These are phyloP conservation scores for Drosophila kokeensis DNA, from an alignment of 2,888 invertebrate species.

Conservation along the genomic window DNA sequence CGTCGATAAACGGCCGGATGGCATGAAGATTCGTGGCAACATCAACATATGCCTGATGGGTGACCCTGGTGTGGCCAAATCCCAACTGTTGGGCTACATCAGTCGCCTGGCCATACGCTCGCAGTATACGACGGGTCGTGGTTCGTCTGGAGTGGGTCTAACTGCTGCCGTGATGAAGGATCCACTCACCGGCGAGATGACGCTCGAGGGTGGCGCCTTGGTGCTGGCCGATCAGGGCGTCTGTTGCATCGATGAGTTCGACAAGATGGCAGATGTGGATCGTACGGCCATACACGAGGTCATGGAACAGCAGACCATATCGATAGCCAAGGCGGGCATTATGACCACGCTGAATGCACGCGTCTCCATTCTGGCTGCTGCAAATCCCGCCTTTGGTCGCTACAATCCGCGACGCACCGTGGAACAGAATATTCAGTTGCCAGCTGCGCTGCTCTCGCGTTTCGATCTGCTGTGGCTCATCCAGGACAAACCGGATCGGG, in stretches of 20 bases:
- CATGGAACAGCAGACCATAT: constrained; percentile 99
- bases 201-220: constrained; percentile 97
- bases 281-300: constrained; percentile 98
- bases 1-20: constrained; percentile 94
- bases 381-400: constrained; percentile 99
- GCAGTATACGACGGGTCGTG: constrained; percentile 98
- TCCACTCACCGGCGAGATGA: constrained; percentile 98
- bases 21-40: constrained; percentile 98
- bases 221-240: constrained; percentile 98
- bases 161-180: constrained; percentile 99
- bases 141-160: constrained; percentile 99
- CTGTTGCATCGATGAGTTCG: constrained; percentile 99
- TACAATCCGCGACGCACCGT: constrained; percentile 98
- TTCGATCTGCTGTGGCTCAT: constrained; percentile 99
- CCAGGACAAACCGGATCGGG: constrained; percentile 91
- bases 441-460: constrained; percentile 97
- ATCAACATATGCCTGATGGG: constrained; percentile 99
- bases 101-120: constrained; percentile 96
- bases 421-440: constrained; percentile 98
- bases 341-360: constrained; percentile 99
- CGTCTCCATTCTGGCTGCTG: constrained; percentile 98
- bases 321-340: constrained; percentile 99
- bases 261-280: constrained; percentile 99
- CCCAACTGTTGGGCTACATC: constrained; percentile 97
- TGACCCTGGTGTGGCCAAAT: constrained; percentile 99